Evolutionary conservation across 2,797 vertebrate species (phyloP).

Genomic region (Perodicticus potto): DNA sequence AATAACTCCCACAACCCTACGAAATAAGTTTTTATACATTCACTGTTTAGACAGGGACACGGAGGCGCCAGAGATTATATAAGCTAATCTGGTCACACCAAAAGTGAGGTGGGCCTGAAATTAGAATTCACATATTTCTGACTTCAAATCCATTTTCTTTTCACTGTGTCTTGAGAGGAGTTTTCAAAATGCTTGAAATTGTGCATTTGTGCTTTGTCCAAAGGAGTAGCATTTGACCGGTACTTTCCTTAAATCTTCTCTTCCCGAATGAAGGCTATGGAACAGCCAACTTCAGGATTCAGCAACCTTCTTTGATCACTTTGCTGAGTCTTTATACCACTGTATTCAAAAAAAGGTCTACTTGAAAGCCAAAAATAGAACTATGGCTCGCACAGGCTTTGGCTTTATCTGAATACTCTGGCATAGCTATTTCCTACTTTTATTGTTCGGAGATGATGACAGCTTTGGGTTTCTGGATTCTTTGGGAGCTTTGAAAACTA

Average conservation of each 20-base stretch:
- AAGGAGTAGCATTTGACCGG: not conserved
- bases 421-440: not conserved
- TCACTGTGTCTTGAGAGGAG: not conserved
- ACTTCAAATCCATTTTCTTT: not conserved
- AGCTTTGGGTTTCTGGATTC: not conserved
- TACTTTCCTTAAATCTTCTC: conserved; percentile 41
- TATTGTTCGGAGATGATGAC: conserved; percentile 11
- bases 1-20: not conserved
- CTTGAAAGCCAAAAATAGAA: conserved; percentile 42
- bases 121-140: not conserved
- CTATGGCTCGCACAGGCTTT: not conserved
- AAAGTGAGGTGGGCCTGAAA: not conserved
- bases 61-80: not conserved
- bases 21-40: not conserved
- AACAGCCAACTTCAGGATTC: not conserved
- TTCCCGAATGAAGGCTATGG: conserved; percentile 30
- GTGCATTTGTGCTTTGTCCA: not conserved
- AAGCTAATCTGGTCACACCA: not conserved
- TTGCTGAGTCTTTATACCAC: not conserved
- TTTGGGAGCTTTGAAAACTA: conserved; percentile 10
- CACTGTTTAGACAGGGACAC: not conserved
- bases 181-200: not conserved
- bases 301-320: not conserved
- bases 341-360: not conserved
- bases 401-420: not conserved